phyloP scores from a whole-genome alignment of 1,140 invertebrate species.

The Oncopeltus fasciatus region DNA sequence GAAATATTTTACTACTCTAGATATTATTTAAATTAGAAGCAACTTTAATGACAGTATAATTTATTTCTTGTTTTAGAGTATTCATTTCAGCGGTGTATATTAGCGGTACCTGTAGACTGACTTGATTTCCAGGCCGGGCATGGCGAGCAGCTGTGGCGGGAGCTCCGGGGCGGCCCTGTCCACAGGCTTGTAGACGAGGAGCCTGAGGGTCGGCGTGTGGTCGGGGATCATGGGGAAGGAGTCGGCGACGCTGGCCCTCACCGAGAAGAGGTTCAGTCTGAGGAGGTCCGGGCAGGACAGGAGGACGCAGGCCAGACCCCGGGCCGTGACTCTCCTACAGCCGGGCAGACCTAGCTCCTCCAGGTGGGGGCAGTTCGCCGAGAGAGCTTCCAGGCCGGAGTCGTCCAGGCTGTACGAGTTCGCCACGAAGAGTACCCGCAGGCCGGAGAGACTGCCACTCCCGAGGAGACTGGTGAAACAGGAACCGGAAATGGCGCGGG shows the following conservation, averaged over 20 bases:
- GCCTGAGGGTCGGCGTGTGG: not conserved
- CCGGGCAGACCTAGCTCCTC: not conserved
- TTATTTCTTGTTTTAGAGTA: no score
- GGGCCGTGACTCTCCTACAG: not conserved
- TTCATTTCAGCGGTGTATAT: not conserved
- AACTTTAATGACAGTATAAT: not conserved
- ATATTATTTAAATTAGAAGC: not conserved
- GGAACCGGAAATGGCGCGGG: not conserved
- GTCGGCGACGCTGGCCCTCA: not conserved
- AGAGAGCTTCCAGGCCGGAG: not conserved
- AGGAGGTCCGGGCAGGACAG: not conserved
- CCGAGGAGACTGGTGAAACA: not conserved
- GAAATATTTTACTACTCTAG: not conserved
- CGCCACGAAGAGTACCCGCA: not conserved
- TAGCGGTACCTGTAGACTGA: slow-evolving; percentile 5
- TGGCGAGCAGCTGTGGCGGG: not conserved
- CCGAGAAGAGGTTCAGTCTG: slow-evolving; percentile 12
- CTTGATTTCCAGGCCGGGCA: not conserved
- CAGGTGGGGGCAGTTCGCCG: not conserved
- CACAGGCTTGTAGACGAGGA: slow-evolving; percentile 9
- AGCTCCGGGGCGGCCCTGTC: not conserved
- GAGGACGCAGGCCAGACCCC: not conserved
- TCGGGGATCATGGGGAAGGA: slow-evolving; percentile 7
- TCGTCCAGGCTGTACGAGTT: slow-evolving; percentile 11
- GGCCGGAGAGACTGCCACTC: not conserved